Evolutionary conservation across 1,140 invertebrate genomes (phyloP).

Genomic region (Diplogasteroides magnus): DNA sequence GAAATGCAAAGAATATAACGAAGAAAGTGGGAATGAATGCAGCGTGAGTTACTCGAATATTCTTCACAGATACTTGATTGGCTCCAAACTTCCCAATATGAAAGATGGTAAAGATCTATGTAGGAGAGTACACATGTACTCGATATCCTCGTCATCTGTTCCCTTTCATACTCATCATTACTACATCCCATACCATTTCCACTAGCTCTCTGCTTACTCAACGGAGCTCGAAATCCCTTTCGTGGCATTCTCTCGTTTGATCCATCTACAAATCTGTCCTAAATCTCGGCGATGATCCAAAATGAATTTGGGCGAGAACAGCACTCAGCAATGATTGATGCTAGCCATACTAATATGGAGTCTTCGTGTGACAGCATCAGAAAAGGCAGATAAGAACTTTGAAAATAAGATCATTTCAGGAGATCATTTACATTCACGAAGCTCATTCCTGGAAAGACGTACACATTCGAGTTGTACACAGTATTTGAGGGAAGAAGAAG

Average conservation of each 20-base stretch:
- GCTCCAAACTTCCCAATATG: no score
- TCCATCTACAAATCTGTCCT: neutral
- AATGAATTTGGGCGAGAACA: no score
- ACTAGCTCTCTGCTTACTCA: no score
- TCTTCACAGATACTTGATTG: neutral
- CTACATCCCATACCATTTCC: no score
- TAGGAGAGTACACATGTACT: no score
- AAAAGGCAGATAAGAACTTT: constrained; percentile 1
- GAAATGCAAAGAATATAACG: constrained; percentile 46
- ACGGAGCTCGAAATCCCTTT: no score
- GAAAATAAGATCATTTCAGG: constrained; percentile 31
- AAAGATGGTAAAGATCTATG: no score
- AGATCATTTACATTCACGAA: constrained; percentile 55
- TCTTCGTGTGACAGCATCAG: neutral
- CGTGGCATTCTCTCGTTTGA: no score
- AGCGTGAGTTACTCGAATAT: constrained; percentile 33
- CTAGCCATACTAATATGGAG: no score
- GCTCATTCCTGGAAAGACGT: constrained; percentile 51
- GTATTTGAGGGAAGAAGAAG: constrained; percentile 48
- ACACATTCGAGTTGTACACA: constrained; percentile 45
- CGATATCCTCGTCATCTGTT: no score
- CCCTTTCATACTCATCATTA: no score
- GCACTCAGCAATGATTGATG: no score
- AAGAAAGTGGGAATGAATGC: constrained; percentile 46
- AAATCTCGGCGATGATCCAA: neutral